Conservation (phyloP, 2,113 vertebrate genomes). For the Pelobates fuscus region DNA sequence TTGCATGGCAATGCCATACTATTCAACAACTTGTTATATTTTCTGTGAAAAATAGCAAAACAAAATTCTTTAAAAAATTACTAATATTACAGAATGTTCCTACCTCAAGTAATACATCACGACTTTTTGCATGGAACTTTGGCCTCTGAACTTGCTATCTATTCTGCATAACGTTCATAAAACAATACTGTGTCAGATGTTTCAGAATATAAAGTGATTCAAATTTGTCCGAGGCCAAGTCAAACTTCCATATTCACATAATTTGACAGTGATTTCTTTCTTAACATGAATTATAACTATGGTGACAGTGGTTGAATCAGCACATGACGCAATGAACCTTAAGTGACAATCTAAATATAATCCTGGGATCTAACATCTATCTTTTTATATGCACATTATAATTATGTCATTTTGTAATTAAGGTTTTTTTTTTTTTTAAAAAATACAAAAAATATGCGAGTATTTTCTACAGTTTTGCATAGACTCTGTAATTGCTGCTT, state of each 20-base stretch:
- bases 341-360: slow-evolving; percentile 27
- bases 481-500: neutral
- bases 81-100: too few species aligned
- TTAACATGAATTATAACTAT: slow-evolving; percentile 20
- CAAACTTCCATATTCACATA: slow-evolving; percentile 8
- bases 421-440: too few species aligned
- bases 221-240: slow-evolving; percentile 8
- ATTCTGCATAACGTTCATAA: slow-evolving; percentile 2
- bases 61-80: too few species aligned
- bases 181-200: slow-evolving; percentile 11
- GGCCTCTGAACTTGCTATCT: too few species aligned
- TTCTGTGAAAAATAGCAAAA: too few species aligned
- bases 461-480: slow-evolving; percentile 16
- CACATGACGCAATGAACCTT: slow-evolving; percentile 20
- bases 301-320: slow-evolving; percentile 17
- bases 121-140: too few species aligned
- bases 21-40: too few species aligned
- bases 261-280: slow-evolving; percentile 16
- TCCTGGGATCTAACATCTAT: slow-evolving; percentile 15
- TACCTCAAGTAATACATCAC: too few species aligned
- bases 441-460: slow-evolving; percentile 11
- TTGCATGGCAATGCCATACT: too few species aligned
- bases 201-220: slow-evolving; percentile 9
- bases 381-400: slow-evolving; percentile 24
- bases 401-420: slow-evolving; percentile 40